Conservation (phyloP, 2,113 vertebrate species). For the Elachura formosa region DNA sequence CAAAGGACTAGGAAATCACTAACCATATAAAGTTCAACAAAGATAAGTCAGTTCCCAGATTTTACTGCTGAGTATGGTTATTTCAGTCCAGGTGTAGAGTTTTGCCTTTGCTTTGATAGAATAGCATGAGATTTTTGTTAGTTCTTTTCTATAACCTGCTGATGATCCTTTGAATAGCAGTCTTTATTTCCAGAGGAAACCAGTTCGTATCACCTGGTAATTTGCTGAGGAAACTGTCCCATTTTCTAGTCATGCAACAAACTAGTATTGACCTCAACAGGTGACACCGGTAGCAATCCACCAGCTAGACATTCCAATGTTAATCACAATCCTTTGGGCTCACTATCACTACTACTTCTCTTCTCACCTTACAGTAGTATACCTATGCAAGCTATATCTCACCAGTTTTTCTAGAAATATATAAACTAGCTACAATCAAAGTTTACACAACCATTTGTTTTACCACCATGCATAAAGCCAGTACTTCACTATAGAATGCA, state of each 20-base stretch:
- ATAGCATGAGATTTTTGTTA: not conserved
- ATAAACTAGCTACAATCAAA: not conserved
- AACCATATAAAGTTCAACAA: not conserved
- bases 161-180: not conserved
- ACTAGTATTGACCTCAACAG: not conserved
- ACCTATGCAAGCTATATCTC: not conserved
- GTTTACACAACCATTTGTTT: not conserved
- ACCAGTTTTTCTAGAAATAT: not conserved
- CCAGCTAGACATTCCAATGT: not conserved
- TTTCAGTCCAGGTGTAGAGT: not conserved
- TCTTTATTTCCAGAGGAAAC: not conserved
- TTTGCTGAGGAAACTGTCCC: not conserved
- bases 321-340: not conserved
- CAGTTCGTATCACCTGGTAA: not conserved
- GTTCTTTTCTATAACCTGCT: not conserved
- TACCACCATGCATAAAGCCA: not conserved
- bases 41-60: not conserved
- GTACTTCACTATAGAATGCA: not conserved
- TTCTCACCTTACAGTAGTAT: not conserved
- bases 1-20: not conserved
- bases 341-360: not conserved
- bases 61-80: fast-evolving
- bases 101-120: not conserved
- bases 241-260: not conserved
- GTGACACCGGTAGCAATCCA: not conserved